Conservation (phyloP, 2,888 invertebrate species). For the Germaria angustata region DNA sequence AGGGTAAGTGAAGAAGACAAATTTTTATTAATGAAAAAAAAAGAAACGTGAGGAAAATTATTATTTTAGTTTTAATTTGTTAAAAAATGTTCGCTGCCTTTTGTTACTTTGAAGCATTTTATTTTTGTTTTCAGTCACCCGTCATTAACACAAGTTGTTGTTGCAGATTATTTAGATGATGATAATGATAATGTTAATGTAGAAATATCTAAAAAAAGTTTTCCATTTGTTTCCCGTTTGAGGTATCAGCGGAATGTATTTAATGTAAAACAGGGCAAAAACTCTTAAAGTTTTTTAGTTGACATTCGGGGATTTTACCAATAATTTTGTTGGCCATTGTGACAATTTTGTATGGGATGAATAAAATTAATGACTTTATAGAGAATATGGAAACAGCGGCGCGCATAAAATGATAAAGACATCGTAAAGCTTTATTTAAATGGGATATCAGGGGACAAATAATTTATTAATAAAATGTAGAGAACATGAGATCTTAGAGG, state of each 20-base stretch:
- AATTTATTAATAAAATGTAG: background rate
- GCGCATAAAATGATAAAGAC: background rate
- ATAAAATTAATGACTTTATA: constrained; percentile 20
- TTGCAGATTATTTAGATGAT: too few relatives aligned
- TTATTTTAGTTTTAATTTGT: too few relatives aligned
- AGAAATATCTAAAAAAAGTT: background rate
- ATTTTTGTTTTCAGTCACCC: background rate
- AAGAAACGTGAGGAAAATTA: too few relatives aligned
- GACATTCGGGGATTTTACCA: background rate
- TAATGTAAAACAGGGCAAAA: background rate
- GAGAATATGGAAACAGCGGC: background rate
- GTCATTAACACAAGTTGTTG: constrained; percentile 10
- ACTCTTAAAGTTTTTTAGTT: background rate
- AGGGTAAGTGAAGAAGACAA: background rate
- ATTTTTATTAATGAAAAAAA: background rate
- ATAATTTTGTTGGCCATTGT: background rate
- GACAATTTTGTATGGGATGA: background rate
- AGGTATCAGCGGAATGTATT: background rate
- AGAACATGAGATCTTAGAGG: background rate
- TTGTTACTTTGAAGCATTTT: background rate
- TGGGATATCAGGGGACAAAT: background rate
- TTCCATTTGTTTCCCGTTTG: background rate
- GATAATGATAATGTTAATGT: background rate
- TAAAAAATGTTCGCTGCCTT: background rate
- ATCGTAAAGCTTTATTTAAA: background rate